Evolutionary conservation across 2,797 vertebrate species (phyloP).

Genomic region (Pachyuromys duprasi): DNA sequence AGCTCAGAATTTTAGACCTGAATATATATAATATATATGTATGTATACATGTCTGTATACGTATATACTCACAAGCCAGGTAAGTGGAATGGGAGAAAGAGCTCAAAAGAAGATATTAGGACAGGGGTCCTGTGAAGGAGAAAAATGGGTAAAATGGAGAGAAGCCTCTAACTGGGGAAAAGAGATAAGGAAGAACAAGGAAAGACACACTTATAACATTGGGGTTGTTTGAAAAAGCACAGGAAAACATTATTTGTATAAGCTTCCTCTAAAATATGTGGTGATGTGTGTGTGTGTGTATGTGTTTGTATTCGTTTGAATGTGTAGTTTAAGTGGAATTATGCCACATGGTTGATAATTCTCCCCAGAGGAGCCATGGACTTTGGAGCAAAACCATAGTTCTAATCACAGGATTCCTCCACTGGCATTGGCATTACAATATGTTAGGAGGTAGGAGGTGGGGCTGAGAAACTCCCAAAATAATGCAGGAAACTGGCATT

Average conservation of each 20-base stretch:
- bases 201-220: not conserved
- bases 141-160: not conserved
- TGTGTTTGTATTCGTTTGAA: not conserved
- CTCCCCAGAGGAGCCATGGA: not conserved
- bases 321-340: not conserved
- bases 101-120: not conserved
- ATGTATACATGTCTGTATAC: not conserved
- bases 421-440: not conserved
- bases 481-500: not conserved
- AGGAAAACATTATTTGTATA: not conserved
- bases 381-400: not conserved
- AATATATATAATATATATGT: no score
- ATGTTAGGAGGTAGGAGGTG: not conserved
- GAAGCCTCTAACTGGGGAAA: not conserved
- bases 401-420: not conserved
- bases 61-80: not conserved
- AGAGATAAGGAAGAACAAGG: not conserved
- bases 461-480: not conserved
- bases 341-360: not conserved
- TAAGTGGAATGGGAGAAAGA: not conserved
- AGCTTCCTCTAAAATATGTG: not conserved
- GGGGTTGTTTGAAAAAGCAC: not conserved
- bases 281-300: not conserved
- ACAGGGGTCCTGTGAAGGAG: not conserved
- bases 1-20: no score